Conservation (phyloP, 2,888 invertebrate genomes). For the Hybos culiciformis region DNA sequence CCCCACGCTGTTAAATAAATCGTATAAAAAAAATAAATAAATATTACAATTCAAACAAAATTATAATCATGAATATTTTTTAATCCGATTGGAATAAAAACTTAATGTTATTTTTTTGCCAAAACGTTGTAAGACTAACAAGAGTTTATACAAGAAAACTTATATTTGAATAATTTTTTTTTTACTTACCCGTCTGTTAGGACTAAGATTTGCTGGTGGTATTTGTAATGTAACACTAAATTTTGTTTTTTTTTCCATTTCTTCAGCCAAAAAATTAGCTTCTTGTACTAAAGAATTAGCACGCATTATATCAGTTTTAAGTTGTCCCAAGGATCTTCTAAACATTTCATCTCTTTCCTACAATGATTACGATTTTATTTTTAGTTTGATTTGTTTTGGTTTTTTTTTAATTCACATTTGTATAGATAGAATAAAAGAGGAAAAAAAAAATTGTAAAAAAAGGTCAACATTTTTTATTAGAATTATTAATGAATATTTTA, state of each 20-base stretch:
- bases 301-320: conserved; percentile 85
- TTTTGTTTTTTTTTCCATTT: conserved; percentile 82
- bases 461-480: too few relatives aligned
- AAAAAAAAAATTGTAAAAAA: background rate
- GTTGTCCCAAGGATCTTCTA: conserved; percentile 74
- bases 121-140: too few relatives aligned
- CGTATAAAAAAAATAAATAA: conserved; percentile 11
- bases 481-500: too few relatives aligned
- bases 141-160: background rate
- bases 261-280: conserved; percentile 91
- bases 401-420: too few relatives aligned
- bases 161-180: background rate
- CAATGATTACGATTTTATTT: too few relatives aligned
- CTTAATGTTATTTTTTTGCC: too few relatives aligned
- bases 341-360: conserved; percentile 82
- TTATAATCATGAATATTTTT: too few relatives aligned
- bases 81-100: too few relatives aligned
- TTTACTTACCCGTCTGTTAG: conserved; percentile 68
- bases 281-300: conserved; percentile 92
- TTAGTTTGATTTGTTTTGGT: too few relatives aligned
- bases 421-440: too few relatives aligned
- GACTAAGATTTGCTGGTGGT: conserved; percentile 92
- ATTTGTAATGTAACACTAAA: conserved; percentile 97
- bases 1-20: conserved; percentile 69
- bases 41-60: too few relatives aligned